Percentiles rank a stretch among this genome's conserved stretches.
Evolutionary conservation across 2,888 invertebrate species (phyloP).

Genomic region (Cephonodes hylas): DNA sequence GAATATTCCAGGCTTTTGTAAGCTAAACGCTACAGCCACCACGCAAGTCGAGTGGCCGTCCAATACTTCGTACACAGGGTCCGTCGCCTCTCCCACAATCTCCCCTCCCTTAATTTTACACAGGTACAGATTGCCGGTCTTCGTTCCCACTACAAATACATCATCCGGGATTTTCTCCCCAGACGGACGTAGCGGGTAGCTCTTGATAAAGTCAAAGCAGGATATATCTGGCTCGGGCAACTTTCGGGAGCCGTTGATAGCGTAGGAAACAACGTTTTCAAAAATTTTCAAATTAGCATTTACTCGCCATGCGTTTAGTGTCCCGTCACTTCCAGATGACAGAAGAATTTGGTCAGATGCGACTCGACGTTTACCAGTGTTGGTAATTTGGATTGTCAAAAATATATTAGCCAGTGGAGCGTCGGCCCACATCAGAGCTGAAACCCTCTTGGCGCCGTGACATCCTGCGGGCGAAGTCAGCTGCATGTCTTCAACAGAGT

Average conservation of each 20-base stretch:
- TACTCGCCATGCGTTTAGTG: constrained; percentile 63
- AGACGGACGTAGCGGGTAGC: constrained; percentile 46
- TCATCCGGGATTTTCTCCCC: constrained; percentile 52
- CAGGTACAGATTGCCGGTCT: constrained; percentile 50
- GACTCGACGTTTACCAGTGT: constrained; percentile 54
- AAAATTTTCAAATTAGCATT: constrained; percentile 54
- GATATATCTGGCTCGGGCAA: constrained; percentile 48
- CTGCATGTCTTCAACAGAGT: constrained; percentile 39
- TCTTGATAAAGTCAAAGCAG: constrained; percentile 65
- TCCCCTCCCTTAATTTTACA: constrained; percentile 47
- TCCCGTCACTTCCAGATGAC: constrained; percentile 52
- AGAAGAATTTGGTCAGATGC: constrained; percentile 59
- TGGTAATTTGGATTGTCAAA: constrained; percentile 54
- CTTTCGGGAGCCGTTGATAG: constrained; percentile 51
- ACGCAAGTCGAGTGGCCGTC: constrained; percentile 57
- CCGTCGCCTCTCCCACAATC: constrained; percentile 29
- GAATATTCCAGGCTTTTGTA: constrained; percentile 54
- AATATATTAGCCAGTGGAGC: constrained; percentile 48
- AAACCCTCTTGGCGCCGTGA: constrained; percentile 57
- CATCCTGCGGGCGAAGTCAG: constrained; percentile 54
- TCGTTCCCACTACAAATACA: constrained; percentile 62
- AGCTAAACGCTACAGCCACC: constrained; percentile 55
- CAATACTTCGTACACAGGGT: constrained; percentile 55
- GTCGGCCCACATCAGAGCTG: constrained; percentile 60
- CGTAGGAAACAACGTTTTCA: constrained; percentile 52